Conservation (phyloP, 2,797 vertebrate genomes). For the Halcyon chelicuti region DNA sequence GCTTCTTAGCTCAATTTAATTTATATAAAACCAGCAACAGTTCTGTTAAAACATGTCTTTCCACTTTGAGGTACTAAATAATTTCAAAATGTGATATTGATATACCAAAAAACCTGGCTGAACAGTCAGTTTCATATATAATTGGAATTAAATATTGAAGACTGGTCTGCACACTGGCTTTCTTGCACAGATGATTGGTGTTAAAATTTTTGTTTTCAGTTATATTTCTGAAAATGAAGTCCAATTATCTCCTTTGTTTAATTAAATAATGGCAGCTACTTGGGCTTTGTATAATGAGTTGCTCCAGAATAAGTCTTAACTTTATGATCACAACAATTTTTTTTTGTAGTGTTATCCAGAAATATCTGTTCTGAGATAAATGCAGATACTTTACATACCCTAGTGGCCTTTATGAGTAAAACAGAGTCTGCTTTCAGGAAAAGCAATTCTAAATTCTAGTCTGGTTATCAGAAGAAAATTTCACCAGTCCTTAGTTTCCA, state of each 20-base stretch:
- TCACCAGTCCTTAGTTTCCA: background rate
- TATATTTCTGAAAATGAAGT: background rate
- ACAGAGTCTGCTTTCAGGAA: background rate
- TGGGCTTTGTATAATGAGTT: background rate
- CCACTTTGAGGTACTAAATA: background rate
- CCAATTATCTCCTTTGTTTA: background rate
- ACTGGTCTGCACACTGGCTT: background rate
- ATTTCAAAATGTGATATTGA: background rate
- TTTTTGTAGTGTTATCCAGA: too few relatives aligned
- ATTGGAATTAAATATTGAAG: background rate
- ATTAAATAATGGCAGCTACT: background rate
- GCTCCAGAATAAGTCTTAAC: background rate
- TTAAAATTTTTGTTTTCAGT: background rate
- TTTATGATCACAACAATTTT: background rate
- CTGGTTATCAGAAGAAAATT: background rate
- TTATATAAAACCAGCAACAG: background rate
- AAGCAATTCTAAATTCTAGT: background rate
- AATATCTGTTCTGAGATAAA: background rate
- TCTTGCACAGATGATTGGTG: background rate
- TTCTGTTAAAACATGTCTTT: background rate
- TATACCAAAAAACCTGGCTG: background rate
- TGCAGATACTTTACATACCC: background rate
- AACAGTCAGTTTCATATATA: background rate
- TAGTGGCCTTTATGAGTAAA: background rate
- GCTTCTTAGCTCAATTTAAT: background rate